A percentile compares a stretch with the other conserved stretches of the same genome.
Evolutionary conservation across 2,113 vertebrate species (phyloP).

Genomic region (Tychaedon coryphoeus): DNA sequence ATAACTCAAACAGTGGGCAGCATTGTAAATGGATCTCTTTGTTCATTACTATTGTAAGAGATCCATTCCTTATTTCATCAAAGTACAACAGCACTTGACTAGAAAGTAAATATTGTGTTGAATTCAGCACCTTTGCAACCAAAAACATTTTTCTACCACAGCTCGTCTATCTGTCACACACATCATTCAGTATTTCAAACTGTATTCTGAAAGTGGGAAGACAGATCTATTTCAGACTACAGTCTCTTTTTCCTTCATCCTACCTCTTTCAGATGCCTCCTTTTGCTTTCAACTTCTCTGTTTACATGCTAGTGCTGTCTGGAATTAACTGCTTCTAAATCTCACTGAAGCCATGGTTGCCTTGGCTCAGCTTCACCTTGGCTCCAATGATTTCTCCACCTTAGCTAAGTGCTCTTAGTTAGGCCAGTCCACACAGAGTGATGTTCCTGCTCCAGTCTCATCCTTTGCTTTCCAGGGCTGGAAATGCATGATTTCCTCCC

Average conservation of each 20-base stretch:
- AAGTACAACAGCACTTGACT: background rate
- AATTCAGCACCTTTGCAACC: background rate
- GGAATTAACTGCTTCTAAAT: background rate
- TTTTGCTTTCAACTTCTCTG: background rate
- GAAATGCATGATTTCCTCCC: background rate
- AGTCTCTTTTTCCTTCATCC: background rate
- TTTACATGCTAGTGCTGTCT: background rate
- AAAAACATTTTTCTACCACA: background rate
- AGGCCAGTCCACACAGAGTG: background rate
- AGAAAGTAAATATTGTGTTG: slow-evolving; percentile 12
- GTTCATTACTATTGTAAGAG: background rate
- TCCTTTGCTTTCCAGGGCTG: background rate
- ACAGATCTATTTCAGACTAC: background rate
- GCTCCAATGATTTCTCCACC: background rate
- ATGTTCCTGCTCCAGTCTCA: background rate
- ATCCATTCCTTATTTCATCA: slow-evolving; percentile 1
- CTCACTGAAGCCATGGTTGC: background rate
- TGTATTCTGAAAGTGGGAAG: background rate
- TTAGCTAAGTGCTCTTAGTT: background rate
- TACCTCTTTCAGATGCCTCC: background rate
- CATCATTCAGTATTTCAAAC: background rate
- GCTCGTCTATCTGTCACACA: slow-evolving; percentile 23
- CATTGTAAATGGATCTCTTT: background rate
- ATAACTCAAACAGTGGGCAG: background rate
- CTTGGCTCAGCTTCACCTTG: background rate